phyloP scores from a whole-genome alignment of 2,797 vertebrate genomes.

The Pempheris klunzingeri region DNA sequence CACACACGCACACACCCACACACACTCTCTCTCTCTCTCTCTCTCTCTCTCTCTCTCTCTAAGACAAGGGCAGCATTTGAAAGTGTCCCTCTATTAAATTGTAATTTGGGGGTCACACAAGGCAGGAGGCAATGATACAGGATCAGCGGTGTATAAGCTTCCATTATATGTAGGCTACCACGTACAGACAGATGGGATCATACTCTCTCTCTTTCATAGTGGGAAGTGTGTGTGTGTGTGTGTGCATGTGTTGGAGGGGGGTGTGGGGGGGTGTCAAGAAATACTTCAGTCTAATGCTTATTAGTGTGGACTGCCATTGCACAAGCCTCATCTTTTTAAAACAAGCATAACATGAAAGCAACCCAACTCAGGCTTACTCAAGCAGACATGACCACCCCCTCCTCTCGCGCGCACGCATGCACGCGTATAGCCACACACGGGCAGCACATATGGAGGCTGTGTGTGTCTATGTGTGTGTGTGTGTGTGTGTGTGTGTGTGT shows the following conservation, averaged over 20 bases:
- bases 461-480: slow-evolving; percentile 39
- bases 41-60: slow-evolving; percentile 36
- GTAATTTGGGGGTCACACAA: slow-evolving; percentile 88
- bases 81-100: slow-evolving; percentile 89
- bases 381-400: slow-evolving; percentile 52
- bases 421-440: slow-evolving; percentile 41
- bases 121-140: slow-evolving; percentile 88
- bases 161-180: slow-evolving; percentile 82
- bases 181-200: slow-evolving; percentile 87
- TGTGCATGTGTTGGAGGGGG: slow-evolving; percentile 66
- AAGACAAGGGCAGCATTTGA: slow-evolving; percentile 83
- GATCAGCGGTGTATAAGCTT: slow-evolving; percentile 86
- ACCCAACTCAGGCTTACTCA: slow-evolving; percentile 77
- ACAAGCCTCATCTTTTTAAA: slow-evolving; percentile 82
- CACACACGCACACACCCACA: slow-evolving; percentile 7
- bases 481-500: slow-evolving; percentile 33
- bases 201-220: slow-evolving; percentile 80
- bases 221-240: slow-evolving; percentile 68
- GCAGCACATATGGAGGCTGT: slow-evolving; percentile 54
- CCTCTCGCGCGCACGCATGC: slow-evolving; percentile 1
- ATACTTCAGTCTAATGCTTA: slow-evolving; percentile 84
- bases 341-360: slow-evolving; percentile 83
- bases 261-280: slow-evolving; percentile 60
- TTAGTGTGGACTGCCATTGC: slow-evolving; percentile 79
- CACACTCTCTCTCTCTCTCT: slow-evolving; percentile 36